These are phyloP conservation scores for Metalampra italica DNA, from an alignment of 2,888 invertebrate species.

Conservation along the genomic window DNA sequence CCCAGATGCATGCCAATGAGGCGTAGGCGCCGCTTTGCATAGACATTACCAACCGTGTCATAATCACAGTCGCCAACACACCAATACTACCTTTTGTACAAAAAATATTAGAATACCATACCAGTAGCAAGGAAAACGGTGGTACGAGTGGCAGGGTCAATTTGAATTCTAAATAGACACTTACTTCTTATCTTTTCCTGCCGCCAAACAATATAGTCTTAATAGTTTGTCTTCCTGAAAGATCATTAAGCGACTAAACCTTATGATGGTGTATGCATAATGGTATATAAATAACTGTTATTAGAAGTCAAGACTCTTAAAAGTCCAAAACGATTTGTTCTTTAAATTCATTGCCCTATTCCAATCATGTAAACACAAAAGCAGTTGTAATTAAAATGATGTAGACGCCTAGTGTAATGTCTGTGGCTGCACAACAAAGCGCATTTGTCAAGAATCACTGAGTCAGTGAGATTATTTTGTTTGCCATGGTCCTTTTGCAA, in stretches of 20 bases:
- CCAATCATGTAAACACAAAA: too few relatives aligned
- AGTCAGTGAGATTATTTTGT: constrained; percentile 29
- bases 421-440: background rate
- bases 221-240: too few relatives aligned
- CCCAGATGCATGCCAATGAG: constrained; percentile 60
- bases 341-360: too few relatives aligned
- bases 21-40: constrained; percentile 61
- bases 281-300: too few relatives aligned
- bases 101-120: constrained; percentile 13
- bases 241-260: too few relatives aligned
- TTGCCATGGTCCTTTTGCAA: constrained; percentile 39
- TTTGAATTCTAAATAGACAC: background rate
- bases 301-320: too few relatives aligned
- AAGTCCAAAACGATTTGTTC: too few relatives aligned
- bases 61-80: constrained; percentile 35
- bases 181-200: background rate
- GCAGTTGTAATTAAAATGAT: too few relatives aligned
- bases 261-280: too few relatives aligned
- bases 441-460: constrained; percentile 11
- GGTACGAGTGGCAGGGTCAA: too few relatives aligned
- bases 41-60: constrained; percentile 54
- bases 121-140: background rate
- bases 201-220: too few relatives aligned
- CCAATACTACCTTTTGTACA: constrained; percentile 12
- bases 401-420: background rate